Percentiles rank a stretch among this genome's conserved stretches.
phyloP scores from a whole-genome alignment of 1,140 invertebrate genomes.

The Nomia melanderi region DNA sequence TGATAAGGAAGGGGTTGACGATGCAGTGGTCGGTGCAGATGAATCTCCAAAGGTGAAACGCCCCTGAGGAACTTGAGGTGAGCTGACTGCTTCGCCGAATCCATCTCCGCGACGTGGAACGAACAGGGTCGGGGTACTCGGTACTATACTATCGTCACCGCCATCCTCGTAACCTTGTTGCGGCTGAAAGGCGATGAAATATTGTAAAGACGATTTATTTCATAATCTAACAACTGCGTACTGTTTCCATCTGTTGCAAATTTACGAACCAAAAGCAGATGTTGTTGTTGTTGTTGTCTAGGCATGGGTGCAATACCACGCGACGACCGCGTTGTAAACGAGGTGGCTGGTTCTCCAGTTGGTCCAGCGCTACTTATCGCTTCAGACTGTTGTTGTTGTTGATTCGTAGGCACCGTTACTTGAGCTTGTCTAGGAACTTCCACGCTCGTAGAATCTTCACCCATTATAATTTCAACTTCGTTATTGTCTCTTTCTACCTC shows the following conservation, averaged over 20 bases:
- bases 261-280: slow-evolving; percentile 76
- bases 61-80: slow-evolving; percentile 88
- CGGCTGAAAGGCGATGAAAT: slow-evolving; percentile 64
- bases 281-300: slow-evolving; percentile 77
- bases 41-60: slow-evolving; percentile 89
- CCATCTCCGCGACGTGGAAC: slow-evolving; percentile 92
- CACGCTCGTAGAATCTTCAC: slow-evolving; percentile 82
- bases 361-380: slow-evolving; percentile 83
- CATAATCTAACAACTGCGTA: background rate
- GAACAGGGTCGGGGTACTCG: slow-evolving; percentile 93
- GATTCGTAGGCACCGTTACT: slow-evolving; percentile 66
- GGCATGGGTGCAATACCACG: slow-evolving; percentile 77
- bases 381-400: slow-evolving; percentile 79
- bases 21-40: slow-evolving; percentile 72
- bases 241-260: background rate
- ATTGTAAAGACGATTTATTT: slow-evolving; percentile 1
- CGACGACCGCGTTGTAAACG: slow-evolving; percentile 75
- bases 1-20: slow-evolving; percentile 69
- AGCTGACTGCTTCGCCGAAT: slow-evolving; percentile 95
- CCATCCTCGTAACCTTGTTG: slow-evolving; percentile 85
- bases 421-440: slow-evolving; percentile 83
- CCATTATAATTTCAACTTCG: slow-evolving; percentile 85
- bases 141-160: slow-evolving; percentile 93
- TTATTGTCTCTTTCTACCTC: slow-evolving; percentile 82
- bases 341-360: slow-evolving; percentile 79